Evolutionary conservation across 1,140 invertebrate species (phyloP).

Genomic region (Pseudomyrmex flavicornis): DNA sequence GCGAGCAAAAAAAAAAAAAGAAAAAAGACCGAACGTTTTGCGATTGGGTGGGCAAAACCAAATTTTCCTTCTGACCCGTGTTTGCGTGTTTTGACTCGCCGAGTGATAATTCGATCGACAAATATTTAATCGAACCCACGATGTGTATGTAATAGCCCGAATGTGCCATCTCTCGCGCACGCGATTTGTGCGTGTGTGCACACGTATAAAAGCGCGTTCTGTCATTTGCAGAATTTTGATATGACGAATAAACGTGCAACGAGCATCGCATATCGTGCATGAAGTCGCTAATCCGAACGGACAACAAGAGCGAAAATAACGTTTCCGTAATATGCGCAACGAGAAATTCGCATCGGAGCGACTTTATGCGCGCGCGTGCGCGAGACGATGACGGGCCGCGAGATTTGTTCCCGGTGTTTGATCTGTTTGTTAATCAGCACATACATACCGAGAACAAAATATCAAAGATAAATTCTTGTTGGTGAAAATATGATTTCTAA

Average conservation of each 20-base stretch:
- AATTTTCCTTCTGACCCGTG: background rate
- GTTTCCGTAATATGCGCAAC: background rate
- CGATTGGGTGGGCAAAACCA: background rate
- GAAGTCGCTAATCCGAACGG: background rate
- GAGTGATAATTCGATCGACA: slow-evolving; percentile 30
- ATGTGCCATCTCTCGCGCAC: slow-evolving; percentile 1
- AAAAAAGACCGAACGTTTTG: background rate
- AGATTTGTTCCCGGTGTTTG: slow-evolving; percentile 11
- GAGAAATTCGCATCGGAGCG: background rate
- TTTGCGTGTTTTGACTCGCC: background rate
- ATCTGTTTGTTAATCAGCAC: slow-evolving; percentile 10
- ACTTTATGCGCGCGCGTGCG: background rate
- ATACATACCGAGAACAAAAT: slow-evolving; percentile 1
- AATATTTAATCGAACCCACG: slow-evolving; percentile 45
- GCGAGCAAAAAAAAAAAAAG: background rate
- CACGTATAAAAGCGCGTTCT: background rate
- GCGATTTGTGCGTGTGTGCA: background rate
- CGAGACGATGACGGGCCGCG: too few species aligned
- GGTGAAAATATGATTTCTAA: slow-evolving; percentile 21
- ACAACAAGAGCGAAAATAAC: background rate
- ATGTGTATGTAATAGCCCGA: background rate
- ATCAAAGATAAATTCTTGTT: slow-evolving; percentile 17
- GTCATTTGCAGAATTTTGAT: slow-evolving; percentile 6
- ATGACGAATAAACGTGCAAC: background rate
- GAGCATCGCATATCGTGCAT: background rate